Evolutionary conservation across 37 sponge, comb jelly and placozoan genomes (phyloP).

Genomic region (Chondrilla cf. caribensis): DNA sequence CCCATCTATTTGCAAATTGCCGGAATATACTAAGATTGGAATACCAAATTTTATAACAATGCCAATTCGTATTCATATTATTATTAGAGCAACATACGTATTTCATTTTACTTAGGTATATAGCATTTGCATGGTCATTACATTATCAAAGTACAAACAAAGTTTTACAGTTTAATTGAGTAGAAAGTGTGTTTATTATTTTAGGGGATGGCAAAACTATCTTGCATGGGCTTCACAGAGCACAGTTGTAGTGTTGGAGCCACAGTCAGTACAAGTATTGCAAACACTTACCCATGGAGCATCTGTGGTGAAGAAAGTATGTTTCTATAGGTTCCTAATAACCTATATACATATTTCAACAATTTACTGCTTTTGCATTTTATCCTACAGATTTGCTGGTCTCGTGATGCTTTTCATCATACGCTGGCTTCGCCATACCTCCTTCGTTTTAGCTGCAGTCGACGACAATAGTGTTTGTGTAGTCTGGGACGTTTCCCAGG

Average conservation of each 20-base stretch:
- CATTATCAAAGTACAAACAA: too few species aligned
- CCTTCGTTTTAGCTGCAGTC: slow-evolving; percentile 82
- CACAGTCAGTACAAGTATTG: slow-evolving; percentile 69
- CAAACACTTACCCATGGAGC: slow-evolving; percentile 79
- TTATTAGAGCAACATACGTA: too few species aligned
- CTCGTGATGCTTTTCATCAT: slow-evolving; percentile 57
- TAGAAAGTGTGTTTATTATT: not conserved
- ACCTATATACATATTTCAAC: not conserved
- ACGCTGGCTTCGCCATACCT: slow-evolving; percentile 73
- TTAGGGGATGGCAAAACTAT: slow-evolving; percentile 78
- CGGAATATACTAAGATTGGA: not conserved
- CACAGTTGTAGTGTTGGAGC: slow-evolving; percentile 85
- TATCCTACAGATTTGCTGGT: slow-evolving; percentile 78
- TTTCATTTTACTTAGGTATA: too few species aligned
- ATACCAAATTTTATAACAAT: too few species aligned
- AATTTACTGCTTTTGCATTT: not conserved
- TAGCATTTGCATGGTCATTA: too few species aligned
- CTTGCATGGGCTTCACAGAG: slow-evolving; percentile 88
- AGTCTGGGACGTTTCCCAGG: slow-evolving; percentile 87
- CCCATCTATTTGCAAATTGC: not conserved
- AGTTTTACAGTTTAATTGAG: too few species aligned
- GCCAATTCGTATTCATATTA: too few species aligned
- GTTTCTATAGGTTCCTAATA: not conserved
- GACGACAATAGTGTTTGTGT: slow-evolving; percentile 75
- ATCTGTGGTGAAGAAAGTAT: slow-evolving; percentile 59